Percentiles rank a stretch among this genome's conserved stretches.
Conservation (phyloP, 2,113 vertebrate species). For the Equus quagga region DNA sequence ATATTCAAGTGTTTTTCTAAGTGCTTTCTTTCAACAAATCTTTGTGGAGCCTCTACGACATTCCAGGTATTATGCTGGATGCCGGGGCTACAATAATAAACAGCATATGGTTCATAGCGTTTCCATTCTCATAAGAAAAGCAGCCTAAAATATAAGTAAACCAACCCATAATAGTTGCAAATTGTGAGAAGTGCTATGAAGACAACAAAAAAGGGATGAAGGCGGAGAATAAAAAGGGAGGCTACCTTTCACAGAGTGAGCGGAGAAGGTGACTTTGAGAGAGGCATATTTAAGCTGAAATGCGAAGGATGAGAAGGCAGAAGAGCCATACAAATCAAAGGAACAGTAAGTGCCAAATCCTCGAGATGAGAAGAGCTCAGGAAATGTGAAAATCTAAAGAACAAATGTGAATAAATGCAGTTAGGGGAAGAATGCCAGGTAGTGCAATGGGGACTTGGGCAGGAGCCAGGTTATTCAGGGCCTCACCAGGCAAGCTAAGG, state of each 20-base stretch:
- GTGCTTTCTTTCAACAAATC: not conserved
- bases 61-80: not conserved
- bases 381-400: not conserved
- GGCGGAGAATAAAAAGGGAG: not conserved
- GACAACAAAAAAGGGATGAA: not conserved
- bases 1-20: conserved; percentile 49
- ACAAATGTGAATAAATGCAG: not conserved
- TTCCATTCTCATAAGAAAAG: not conserved
- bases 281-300: not conserved
- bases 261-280: not conserved
- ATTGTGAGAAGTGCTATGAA: not conserved
- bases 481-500: not conserved
- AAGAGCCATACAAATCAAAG: not conserved
- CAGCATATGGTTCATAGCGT: not conserved
- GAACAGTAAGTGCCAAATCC: not conserved
- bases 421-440: not conserved
- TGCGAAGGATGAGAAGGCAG: not conserved
- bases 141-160: not conserved
- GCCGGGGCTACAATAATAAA: not conserved
- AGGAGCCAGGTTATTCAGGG: not conserved
- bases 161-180: not conserved
- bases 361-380: not conserved
- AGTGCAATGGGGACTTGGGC: not conserved
- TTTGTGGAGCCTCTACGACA: not conserved
- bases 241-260: not conserved